These are phyloP conservation scores for Actinernus sp. DNA, from an alignment of 92 coral and sea anemone species.

Conservation along the genomic window DNA sequence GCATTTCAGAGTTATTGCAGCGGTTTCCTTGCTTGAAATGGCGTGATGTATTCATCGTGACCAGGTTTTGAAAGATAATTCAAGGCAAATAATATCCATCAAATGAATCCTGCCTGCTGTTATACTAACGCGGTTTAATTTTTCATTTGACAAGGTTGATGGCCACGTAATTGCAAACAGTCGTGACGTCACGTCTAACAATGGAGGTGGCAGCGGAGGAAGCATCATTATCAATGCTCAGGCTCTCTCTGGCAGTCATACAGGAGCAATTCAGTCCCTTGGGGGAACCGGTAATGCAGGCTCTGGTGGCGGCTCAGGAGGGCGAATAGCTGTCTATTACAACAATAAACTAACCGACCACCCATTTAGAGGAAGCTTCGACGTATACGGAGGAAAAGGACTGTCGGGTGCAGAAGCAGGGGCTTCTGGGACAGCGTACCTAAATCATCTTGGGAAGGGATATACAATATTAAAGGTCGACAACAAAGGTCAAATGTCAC, in stretches of 20 bases:
- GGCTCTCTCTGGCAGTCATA: slow-evolving; percentile 93
- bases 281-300: slow-evolving; percentile 88
- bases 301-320: slow-evolving; percentile 97
- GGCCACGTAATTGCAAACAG: slow-evolving; percentile 86
- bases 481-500: slow-evolving; percentile 76
- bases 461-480: slow-evolving; percentile 81
- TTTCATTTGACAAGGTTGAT: slow-evolving; percentile 64
- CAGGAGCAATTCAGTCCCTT: slow-evolving; percentile 81
- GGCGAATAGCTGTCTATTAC: slow-evolving; percentile 90
- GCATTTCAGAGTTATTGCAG: too few species aligned
- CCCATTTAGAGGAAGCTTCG: slow-evolving; percentile 82
- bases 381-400: slow-evolving; percentile 87
- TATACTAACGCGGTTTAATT: too few species aligned
- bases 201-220: slow-evolving; percentile 99
- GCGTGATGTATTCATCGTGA: too few species aligned
- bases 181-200: slow-evolving; percentile 55
- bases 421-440: slow-evolving; percentile 94
- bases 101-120: too few species aligned
- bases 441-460: slow-evolving; percentile 73
- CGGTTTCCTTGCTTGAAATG: too few species aligned
- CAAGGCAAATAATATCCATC: too few species aligned
- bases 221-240: slow-evolving; percentile 82
- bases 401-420: slow-evolving; percentile 87
- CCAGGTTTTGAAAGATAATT: too few species aligned
- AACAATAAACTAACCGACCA: slow-evolving; percentile 80